Evolutionary conservation across 2,888 invertebrate species (phyloP), one percentile per base, ranked within the genome.

Genomic region (Lycaena phlaeas): DNA sequence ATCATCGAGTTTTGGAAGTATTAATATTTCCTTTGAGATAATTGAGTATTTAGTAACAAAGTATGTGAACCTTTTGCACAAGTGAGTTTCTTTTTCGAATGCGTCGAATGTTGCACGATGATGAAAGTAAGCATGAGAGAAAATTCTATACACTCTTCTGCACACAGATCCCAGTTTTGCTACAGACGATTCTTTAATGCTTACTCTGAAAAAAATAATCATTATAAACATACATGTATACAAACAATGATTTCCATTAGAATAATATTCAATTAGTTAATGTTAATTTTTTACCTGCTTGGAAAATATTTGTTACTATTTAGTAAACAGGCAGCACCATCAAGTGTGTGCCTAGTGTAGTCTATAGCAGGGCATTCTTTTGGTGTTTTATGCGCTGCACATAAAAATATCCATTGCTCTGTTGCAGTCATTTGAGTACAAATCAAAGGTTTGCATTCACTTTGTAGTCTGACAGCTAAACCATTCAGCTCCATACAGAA

Each of bases 291-390:
- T 60, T 81, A 95, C 95, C 96, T 92, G 92, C 98, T 98, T 48
- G 99, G 99, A 84, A 99, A 99, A 82, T 99, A 99, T 88, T 99
- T 98, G 85, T 98, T 98, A 85, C 97, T 98, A 85, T 99, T 99
- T 48, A 99, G 89, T 58, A 99, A 87, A 85, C 98, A 98, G 50
- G 98, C 98, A 50, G 99, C 99, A 22, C 99, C 98, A 81, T 99
- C 99, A 48, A 99, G 86, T 29, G 99, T 99, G 70, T 99, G 99
- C 56, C 99, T 88, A 1, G 98, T 99, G 65, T 99, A 99, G 79
- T 99, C 98, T 70, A 99, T 99, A 40, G 99, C 99, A 42, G 98
- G 96, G 77, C 99, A 99, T 88, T 99, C 99, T 78, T 99, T 99
- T 27, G 99, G 99, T 48, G 98, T 98, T 87, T 99, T 99, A 74